phyloP scores from a whole-genome alignment of 2,113 vertebrate species.

The Pundamilia nyererei region DNA sequence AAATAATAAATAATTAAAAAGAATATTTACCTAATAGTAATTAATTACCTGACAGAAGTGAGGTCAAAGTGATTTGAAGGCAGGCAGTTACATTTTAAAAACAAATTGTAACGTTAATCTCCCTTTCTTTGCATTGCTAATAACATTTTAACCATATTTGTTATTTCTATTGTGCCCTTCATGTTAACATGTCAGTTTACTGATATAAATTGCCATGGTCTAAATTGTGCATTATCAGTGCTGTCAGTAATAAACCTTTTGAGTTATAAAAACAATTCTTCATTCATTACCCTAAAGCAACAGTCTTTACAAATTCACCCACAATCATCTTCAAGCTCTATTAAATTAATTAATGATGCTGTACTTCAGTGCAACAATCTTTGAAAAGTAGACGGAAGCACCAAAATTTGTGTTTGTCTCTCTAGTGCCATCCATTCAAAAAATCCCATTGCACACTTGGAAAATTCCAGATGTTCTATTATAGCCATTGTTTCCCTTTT shows the following conservation, averaged over 20 bases:
- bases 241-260: background rate
- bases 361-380: background rate
- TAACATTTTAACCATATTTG: background rate
- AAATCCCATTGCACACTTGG: background rate
- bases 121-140: background rate
- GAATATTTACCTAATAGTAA: background rate
- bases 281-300: background rate
- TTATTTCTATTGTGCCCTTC: background rate
- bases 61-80: background rate
- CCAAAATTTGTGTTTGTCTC: background rate
- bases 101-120: background rate
- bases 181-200: background rate
- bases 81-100: background rate
- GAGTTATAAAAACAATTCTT: background rate
- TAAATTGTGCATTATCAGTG: background rate
- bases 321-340: background rate
- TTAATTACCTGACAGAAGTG: background rate
- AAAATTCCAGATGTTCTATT: background rate
- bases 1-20: background rate
- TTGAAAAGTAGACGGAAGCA: background rate
- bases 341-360: background rate
- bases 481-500: background rate
- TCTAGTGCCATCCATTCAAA: background rate
- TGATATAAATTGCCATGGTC: background rate
- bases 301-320: background rate